Evolutionary conservation across 2,113 vertebrate genomes (phyloP).

Genomic region (Choloepus hoffmanni): DNA sequence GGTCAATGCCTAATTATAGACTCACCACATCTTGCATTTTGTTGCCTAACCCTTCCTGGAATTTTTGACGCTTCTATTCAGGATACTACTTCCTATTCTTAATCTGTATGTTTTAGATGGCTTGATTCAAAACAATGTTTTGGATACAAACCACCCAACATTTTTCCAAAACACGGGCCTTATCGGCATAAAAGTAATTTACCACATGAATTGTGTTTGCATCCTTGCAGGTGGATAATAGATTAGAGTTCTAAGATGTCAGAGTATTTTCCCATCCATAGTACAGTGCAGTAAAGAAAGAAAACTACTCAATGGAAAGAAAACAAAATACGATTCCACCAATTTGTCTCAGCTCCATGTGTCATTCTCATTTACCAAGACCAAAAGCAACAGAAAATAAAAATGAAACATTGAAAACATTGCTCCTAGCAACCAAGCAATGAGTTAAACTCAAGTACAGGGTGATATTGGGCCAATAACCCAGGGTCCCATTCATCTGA

Average conservation of each 20-base stretch:
- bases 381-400: conserved; percentile 59
- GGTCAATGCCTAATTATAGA: conserved; percentile 59
- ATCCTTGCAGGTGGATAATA: conserved; percentile 82
- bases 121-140: conserved; percentile 76
- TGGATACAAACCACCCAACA: conserved; percentile 68
- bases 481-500: background rate
- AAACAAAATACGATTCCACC: conserved; percentile 65
- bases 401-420: conserved; percentile 43
- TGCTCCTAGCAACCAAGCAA: conserved; percentile 48
- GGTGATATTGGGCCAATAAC: background rate
- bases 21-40: conserved; percentile 15
- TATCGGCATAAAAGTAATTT: conserved; percentile 74
- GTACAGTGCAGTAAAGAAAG: background rate
- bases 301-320: conserved; percentile 32
- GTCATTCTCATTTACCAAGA: conserved; percentile 68
- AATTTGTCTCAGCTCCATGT: conserved; percentile 29
- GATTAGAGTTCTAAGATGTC: conserved; percentile 84
- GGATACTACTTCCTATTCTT: conserved; percentile 65
- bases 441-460: conserved; percentile 17
- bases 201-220: conserved; percentile 78
- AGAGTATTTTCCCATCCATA: conserved; percentile 69
- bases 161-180: conserved; percentile 81
- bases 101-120: conserved; percentile 49
- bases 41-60: conserved; percentile 41
- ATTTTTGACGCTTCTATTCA: conserved; percentile 59